phyloP scores from a whole-genome alignment of 2,797 vertebrate species.

The Petrocephalus sullivani region DNA sequence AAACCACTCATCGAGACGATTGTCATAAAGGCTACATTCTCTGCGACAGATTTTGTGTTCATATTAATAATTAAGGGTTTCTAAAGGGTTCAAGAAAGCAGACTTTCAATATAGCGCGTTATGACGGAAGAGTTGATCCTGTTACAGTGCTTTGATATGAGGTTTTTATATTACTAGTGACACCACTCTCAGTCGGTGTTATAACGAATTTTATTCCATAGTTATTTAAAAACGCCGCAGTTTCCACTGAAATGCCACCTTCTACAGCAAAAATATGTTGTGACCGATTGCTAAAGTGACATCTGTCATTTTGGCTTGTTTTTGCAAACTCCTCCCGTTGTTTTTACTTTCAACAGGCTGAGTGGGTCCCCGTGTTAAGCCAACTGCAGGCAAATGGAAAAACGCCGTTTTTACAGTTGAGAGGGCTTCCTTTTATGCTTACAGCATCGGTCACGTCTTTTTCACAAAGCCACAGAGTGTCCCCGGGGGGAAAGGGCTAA shows the following conservation, averaged over 20 bases:
- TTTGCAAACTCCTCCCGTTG: constrained; percentile 6
- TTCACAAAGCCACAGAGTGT: neutral
- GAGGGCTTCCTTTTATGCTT: constrained; percentile 1
- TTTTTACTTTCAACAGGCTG: constrained; percentile 24
- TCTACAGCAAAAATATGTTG: neutral
- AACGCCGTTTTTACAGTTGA: constrained; percentile 24
- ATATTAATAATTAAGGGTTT: constrained; percentile 5
- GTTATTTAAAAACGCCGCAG: neutral
- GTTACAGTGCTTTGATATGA: neutral
- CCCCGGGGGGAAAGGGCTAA: neutral
- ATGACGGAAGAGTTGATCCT: neutral
- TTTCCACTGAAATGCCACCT: neutral
- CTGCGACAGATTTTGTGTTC: neutral
- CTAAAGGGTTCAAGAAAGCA: neutral
- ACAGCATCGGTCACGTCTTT: constrained; percentile 15
- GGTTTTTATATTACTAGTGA: neutral
- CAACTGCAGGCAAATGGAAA: constrained; percentile 12
- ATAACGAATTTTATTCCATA: neutral
- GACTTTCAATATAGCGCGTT: neutral
- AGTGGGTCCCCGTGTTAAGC: neutral
- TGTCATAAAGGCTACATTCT: neutral
- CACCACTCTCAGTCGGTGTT: neutral
- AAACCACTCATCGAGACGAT: neutral
- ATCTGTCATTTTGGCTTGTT: constrained; percentile 12
- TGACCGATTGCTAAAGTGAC: neutral